Conservation (phyloP, 2,888 invertebrate genomes). For the Icerya purchasi region DNA sequence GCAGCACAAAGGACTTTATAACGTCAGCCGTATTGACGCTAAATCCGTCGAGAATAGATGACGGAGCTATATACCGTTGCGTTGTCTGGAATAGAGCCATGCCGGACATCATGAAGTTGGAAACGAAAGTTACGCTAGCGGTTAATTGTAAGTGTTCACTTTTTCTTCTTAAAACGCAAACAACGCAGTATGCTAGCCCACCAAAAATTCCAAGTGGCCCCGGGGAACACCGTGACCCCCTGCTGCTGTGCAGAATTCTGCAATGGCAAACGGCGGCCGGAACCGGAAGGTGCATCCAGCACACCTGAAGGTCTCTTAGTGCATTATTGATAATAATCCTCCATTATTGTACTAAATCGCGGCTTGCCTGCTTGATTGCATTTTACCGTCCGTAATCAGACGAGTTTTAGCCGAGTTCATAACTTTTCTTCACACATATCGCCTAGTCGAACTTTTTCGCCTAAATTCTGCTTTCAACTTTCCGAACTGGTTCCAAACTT, state of each 20-base stretch:
- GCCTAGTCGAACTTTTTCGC: no score
- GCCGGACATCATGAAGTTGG: slow-evolving; percentile 54
- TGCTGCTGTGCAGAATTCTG: not conserved
- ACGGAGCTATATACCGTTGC: slow-evolving; percentile 61
- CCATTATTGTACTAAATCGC: no score
- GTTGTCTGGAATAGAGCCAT: slow-evolving; percentile 78
- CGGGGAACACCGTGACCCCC: not conserved
- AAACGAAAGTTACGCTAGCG: slow-evolving; percentile 54
- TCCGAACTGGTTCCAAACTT: no score
- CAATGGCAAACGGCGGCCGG: not conserved
- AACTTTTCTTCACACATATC: no score
- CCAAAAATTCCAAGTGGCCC: not conserved
- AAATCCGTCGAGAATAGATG: slow-evolving; percentile 61
- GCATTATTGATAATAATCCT: no score
- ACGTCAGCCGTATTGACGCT: slow-evolving; percentile 53
- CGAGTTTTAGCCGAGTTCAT: no score
- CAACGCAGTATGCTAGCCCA: not conserved
- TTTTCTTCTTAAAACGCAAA: not conserved
- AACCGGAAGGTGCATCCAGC: not conserved
- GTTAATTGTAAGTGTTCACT: slow-evolving; percentile 60
- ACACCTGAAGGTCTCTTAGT: no score
- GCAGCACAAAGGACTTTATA: slow-evolving; percentile 47
- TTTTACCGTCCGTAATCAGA: no score
- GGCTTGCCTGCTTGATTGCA: no score
- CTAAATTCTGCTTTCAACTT: no score